These are phyloP conservation scores for Steinernema scapterisci DNA, from an alignment of 2,888 invertebrate species.

Conservation along the genomic window DNA sequence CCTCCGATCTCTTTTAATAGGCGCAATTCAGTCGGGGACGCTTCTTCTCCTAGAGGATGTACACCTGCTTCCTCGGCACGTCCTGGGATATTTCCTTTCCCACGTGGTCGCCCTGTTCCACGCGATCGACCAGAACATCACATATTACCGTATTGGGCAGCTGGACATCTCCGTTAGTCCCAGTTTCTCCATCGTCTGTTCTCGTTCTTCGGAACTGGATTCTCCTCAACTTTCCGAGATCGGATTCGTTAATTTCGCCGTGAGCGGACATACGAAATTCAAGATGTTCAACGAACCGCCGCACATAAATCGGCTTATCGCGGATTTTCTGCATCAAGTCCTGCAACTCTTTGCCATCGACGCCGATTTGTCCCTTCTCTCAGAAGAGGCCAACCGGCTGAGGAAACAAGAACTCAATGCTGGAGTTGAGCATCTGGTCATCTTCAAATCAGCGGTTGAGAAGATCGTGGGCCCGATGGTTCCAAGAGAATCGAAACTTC, in stretches of 20 bases:
- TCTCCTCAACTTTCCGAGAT: background rate
- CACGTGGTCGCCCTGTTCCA: background rate
- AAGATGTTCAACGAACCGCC: background rate
- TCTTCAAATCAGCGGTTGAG: background rate
- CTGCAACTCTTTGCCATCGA: conserved; percentile 5
- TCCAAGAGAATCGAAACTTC: background rate
- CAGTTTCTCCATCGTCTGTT: conserved; percentile 12
- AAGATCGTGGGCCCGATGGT: conserved; percentile 13
- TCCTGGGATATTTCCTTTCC: background rate
- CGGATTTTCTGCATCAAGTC: background rate
- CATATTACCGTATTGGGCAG: conserved; percentile 5
- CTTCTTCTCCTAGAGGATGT: conserved; percentile 46
- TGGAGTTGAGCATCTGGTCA: background rate
- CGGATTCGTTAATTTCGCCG: background rate
- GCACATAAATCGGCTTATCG: background rate
- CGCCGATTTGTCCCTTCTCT: background rate
- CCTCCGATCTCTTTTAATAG: conserved; percentile 43
- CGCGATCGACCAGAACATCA: background rate
- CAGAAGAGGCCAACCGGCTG: background rate
- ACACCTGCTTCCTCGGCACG: conserved; percentile 38
- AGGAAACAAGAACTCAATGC: background rate
- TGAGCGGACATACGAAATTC: background rate
- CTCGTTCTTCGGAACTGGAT: background rate
- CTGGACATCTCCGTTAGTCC: conserved; percentile 8
- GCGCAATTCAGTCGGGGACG: conserved; percentile 43